Conservation (phyloP, 2,797 vertebrate species). For the Garrulus glandarius region DNA sequence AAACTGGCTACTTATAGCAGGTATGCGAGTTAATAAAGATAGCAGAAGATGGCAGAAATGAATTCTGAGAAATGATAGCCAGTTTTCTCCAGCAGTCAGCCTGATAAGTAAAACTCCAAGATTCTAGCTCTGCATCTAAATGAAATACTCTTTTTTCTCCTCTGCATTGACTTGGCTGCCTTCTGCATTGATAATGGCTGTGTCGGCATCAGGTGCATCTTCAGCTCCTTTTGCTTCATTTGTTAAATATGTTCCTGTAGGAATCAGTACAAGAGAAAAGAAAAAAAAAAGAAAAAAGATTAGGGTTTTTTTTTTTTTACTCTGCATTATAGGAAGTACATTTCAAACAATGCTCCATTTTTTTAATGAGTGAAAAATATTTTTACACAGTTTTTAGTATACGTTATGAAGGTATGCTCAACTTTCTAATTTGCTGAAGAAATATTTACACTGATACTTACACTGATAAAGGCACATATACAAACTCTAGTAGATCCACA, state of each 20-base stretch:
- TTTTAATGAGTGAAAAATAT: not conserved
- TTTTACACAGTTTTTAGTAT: not conserved
- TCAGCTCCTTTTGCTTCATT: constrained; percentile 99
- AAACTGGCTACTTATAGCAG: constrained; percentile 81
- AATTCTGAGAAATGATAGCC: constrained; percentile 84
- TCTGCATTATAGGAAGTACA: not conserved
- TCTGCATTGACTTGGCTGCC: constrained; percentile 98
- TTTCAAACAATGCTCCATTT: not conserved
- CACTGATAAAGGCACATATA: not conserved
- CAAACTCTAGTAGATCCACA: not conserved
- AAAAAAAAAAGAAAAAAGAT: not conserved
- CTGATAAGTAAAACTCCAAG: constrained; percentile 77
- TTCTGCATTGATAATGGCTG: constrained; percentile 99
- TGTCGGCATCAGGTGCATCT: constrained; percentile 98
- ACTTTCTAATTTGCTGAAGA: not conserved
- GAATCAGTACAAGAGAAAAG: constrained; percentile 45
- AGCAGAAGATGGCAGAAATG: constrained; percentile 77
- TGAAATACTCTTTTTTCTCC: constrained; percentile 99
- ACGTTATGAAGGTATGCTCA: not conserved
- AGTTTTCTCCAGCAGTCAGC: constrained; percentile 84
- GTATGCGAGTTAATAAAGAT: constrained; percentile 74
- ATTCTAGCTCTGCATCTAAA: constrained; percentile 87
- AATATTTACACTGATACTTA: not conserved
- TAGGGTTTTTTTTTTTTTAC: not conserved
- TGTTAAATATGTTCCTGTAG: constrained; percentile 95